Base-by-base conservation (phyloP, 2,113 vertebrate species). In the Anolis carolinensis region DNA sequence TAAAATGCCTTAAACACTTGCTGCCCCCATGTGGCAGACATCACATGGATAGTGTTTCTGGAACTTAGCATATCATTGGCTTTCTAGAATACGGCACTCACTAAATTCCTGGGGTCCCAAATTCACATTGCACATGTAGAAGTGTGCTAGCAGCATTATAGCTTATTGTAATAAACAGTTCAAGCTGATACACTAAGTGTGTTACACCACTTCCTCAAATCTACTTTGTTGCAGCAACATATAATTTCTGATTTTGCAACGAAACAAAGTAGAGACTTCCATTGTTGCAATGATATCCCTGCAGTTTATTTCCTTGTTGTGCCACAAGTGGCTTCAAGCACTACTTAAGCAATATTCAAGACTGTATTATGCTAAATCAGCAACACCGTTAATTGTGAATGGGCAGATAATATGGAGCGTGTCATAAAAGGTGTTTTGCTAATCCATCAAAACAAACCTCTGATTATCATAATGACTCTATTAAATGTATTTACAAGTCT, bases 171-270 rank as follows among this genome's bases (percentile, higher is more conserved):
- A 20, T 18, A 5, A 88, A 63, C 83, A 86, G 79, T 77, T 92
- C 88, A 27, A 32, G 55, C 13, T 16, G 55, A 3, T 59, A 59
- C 18, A 18, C 18, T 59, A 59, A 59, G 18, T 18, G 55, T 59
- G 55, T 59, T 59, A 87, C 76, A 62, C 39, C 86, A 79, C 85
- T 89, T 87, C 83, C 88, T 67, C 0, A 75, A 84, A 82, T 87
- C 81, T 89, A 32, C 55, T 87, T 89, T 75, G n/a, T 82, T 88
- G 34, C 63, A 86, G 82, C 62, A 89, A 65, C 55, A 86, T 85
- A 83, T 65, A 34, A 59, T 52, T 79, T 81, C 23, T 39, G 84
- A 55, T 79, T 88, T 88, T 87, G 80, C 84, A 81, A 81, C 50
- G 44, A 82, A 72, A 88, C 89, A 89, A 81, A 59, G 34, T 30